These are phyloP conservation scores for Smittia sp. DNA, from an alignment of 2,888 invertebrate genomes.

Conservation along the genomic window DNA sequence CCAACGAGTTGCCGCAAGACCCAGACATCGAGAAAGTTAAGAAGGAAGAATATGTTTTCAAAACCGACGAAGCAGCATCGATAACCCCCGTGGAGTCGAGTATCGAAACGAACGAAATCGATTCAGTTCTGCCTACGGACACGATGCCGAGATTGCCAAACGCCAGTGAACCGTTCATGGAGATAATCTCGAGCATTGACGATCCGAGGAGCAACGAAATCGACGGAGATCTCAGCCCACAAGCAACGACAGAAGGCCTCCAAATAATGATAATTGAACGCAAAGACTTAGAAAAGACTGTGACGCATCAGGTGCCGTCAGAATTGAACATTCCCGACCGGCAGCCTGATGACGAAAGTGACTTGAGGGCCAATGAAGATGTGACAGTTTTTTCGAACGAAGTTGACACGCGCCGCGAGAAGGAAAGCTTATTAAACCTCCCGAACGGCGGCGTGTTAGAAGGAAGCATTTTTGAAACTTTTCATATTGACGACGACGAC, in stretches of 20 bases:
- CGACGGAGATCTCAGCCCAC: not conserved
- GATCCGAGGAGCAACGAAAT: constrained; percentile 9
- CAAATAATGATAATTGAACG: constrained; percentile 20
- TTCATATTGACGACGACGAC: not conserved
- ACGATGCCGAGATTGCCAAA: not conserved
- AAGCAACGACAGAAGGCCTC: not conserved
- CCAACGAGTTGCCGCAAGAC: constrained; percentile 45
- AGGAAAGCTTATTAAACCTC: not conserved
- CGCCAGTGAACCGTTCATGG: not conserved
- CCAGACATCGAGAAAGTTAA: constrained; percentile 45
- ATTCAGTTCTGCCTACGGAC: constrained; percentile 16
- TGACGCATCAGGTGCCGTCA: not conserved
- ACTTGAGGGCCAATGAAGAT: not conserved
- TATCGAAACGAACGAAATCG: constrained; percentile 33
- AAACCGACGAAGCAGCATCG: constrained; percentile 41
- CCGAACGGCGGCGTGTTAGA: constrained; percentile 13
- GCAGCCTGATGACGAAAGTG: not conserved
- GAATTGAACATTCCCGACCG: not conserved
- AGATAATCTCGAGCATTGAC: not conserved
- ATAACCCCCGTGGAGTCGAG: constrained; percentile 3
- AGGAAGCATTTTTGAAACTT: not conserved
- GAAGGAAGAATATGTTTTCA: constrained; percentile 45
- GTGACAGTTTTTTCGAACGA: not conserved
- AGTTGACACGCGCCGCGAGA: not conserved
- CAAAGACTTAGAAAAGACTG: constrained; percentile 39